A percentile compares a stretch with the other conserved stretches of the same genome.
Evolutionary conservation across 1,140 invertebrate genomes (phyloP).

Genomic region (Drosophila eugracilis): DNA sequence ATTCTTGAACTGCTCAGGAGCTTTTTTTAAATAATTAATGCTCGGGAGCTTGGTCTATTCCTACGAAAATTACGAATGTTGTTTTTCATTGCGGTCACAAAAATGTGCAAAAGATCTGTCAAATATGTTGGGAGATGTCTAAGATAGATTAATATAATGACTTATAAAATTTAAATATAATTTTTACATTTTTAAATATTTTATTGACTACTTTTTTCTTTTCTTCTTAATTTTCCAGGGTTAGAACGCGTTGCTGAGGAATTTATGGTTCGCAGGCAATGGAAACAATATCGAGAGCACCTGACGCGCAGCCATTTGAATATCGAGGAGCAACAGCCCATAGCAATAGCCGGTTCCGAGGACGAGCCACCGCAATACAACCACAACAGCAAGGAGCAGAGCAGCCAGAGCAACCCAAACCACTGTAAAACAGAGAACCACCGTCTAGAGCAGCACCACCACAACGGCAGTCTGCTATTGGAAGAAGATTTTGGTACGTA

Average conservation of each 20-base stretch:
- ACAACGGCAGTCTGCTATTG: slow-evolving; percentile 44
- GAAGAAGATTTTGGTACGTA: slow-evolving; percentile 64
- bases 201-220: background rate
- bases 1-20: slow-evolving; percentile 21
- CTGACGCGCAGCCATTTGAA: slow-evolving; percentile 85
- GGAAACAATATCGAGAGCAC: slow-evolving; percentile 95
- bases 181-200: background rate
- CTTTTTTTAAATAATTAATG: slow-evolving; percentile 25
- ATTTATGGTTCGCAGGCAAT: slow-evolving; percentile 97
- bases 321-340: slow-evolving; percentile 77
- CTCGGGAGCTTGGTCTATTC: background rate
- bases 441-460: slow-evolving; percentile 62
- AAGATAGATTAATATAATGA: too few relatives aligned
- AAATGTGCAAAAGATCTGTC: background rate
- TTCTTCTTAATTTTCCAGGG: slow-evolving; percentile 87
- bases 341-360: slow-evolving; percentile 60
- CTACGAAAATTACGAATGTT: background rate
- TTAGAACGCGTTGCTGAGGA: slow-evolving; percentile 98
- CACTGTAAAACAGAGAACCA: slow-evolving; percentile 62
- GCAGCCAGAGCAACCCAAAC: slow-evolving; percentile 35
- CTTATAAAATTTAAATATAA: too few relatives aligned
- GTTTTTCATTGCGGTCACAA: background rate
- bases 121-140: background rate
- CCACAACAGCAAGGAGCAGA: slow-evolving; percentile 39
- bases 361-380: slow-evolving; percentile 50